These are phyloP conservation scores for Melolontha melolontha DNA, from an alignment of 2,888 invertebrate genomes.

Conservation along the genomic window DNA sequence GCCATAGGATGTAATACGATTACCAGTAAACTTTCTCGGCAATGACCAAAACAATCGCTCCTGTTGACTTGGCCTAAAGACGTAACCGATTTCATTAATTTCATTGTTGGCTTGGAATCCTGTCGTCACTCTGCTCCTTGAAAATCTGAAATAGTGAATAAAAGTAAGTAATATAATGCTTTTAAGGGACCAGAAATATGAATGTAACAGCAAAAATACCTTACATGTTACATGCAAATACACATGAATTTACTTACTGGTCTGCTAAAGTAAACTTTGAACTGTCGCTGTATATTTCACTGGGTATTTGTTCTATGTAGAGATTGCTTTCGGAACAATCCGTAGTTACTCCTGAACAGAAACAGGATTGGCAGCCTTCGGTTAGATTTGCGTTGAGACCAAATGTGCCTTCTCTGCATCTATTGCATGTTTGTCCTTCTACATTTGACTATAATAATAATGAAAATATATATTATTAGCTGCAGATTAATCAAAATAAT, in stretches of 20 bases:
- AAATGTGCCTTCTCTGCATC: conserved; percentile 83
- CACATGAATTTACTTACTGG: conserved; percentile 62
- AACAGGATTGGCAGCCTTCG: conserved; percentile 87
- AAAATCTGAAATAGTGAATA: conserved; percentile 40
- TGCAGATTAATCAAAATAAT: too few species aligned
- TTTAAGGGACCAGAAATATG: too few species aligned
- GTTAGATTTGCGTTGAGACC: conserved; percentile 77
- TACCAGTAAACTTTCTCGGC: conserved; percentile 76
- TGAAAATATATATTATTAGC: background rate
- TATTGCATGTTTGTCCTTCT: conserved; percentile 80
- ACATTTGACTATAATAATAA: conserved; percentile 73
- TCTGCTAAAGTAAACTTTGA: conserved; percentile 75
- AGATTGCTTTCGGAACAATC: conserved; percentile 79
- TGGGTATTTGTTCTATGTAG: conserved; percentile 76
- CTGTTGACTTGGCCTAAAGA: conserved; percentile 65
- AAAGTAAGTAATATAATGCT: background rate
- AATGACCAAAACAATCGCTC: conserved; percentile 80
- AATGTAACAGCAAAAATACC: background rate
- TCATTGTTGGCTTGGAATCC: conserved; percentile 69
- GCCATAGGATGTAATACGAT: conserved; percentile 88
- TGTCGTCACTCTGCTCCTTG: conserved; percentile 62
- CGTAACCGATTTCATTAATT: conserved; percentile 74
- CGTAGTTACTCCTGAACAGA: conserved; percentile 84
- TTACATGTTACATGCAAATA: background rate
- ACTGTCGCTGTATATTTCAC: conserved; percentile 70